Evolutionary conservation across 2,797 vertebrate genomes (phyloP).

Genomic region (Aeoliscus strigatus): DNA sequence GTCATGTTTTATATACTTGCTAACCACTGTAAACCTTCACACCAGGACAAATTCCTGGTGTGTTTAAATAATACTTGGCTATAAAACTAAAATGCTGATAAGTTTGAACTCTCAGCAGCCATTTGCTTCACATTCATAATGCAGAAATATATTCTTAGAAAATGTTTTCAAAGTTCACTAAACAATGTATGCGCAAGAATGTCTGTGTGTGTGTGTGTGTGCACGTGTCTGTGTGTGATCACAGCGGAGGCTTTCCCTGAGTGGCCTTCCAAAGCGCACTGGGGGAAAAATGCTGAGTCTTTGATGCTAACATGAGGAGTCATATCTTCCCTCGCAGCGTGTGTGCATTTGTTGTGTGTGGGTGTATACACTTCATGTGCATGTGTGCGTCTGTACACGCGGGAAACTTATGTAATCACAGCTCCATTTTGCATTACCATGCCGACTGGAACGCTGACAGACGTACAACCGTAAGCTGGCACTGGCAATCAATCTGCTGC

Average conservation of each 20-base stretch:
- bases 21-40: too few species aligned
- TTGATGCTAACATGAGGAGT: conserved; percentile 64
- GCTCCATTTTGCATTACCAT: conserved; percentile 37
- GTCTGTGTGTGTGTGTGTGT: conserved; percentile 1
- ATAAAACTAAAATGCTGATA: too few species aligned
- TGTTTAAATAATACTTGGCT: too few species aligned
- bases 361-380: conserved; percentile 38
- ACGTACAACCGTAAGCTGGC: conserved; percentile 54
- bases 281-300: conserved; percentile 48
- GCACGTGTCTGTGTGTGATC: conserved; percentile 31
- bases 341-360: conserved; percentile 28
- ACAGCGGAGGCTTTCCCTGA: conserved; percentile 45
- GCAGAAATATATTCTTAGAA: too few species aligned
- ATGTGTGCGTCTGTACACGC: conserved; percentile 14
- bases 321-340: conserved; percentile 46
- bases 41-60: too few species aligned
- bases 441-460: conserved; percentile 51
- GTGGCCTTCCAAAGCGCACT: conserved; percentile 35
- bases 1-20: too few species aligned
- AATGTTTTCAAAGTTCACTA: not conserved
- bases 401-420: conserved; percentile 58
- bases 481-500: conserved; percentile 35
- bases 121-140: too few species aligned
- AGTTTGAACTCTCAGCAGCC: too few species aligned
- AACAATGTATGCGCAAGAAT: conserved; percentile 6